Evolutionary conservation across 1,140 invertebrate genomes (phyloP).

Genomic region (Caerostris extrusa): DNA sequence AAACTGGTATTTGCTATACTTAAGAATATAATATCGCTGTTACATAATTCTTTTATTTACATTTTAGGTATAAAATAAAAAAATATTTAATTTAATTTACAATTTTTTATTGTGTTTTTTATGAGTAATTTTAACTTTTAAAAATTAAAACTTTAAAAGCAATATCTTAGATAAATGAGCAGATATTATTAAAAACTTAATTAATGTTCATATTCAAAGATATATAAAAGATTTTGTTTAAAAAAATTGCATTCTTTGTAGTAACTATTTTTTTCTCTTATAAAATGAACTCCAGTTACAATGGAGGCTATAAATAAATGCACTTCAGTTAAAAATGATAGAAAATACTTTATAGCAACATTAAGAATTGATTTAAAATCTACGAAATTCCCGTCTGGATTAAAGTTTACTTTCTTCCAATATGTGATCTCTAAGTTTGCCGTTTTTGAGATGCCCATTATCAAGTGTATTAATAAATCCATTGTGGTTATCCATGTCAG

Average conservation of each 20-base stretch:
- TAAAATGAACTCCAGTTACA: neutral
- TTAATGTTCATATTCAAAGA: neutral
- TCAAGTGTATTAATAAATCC: neutral
- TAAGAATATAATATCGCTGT: no score
- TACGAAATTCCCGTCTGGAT: neutral
- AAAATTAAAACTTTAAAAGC: neutral
- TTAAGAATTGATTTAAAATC: neutral
- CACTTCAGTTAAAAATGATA: neutral
- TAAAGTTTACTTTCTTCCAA: conserved; percentile 63
- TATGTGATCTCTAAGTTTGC: conserved; percentile 23
- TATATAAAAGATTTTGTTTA: neutral
- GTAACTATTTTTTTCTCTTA: neutral
- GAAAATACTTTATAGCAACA: neutral
- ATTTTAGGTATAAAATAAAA: no score
- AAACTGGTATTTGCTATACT: no score
- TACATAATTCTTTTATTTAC: no score
- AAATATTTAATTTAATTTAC: no score
- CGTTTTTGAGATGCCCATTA: neutral
- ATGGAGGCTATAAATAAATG: neutral
- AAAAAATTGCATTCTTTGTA: neutral
- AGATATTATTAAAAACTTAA: neutral
- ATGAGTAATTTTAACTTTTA: no score
- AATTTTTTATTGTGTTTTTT: no score
- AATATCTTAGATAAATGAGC: neutral
- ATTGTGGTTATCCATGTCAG: conserved; percentile 8